phyloP scores from a whole-genome alignment of 2,113 vertebrate species.

The Nestor notabilis region DNA sequence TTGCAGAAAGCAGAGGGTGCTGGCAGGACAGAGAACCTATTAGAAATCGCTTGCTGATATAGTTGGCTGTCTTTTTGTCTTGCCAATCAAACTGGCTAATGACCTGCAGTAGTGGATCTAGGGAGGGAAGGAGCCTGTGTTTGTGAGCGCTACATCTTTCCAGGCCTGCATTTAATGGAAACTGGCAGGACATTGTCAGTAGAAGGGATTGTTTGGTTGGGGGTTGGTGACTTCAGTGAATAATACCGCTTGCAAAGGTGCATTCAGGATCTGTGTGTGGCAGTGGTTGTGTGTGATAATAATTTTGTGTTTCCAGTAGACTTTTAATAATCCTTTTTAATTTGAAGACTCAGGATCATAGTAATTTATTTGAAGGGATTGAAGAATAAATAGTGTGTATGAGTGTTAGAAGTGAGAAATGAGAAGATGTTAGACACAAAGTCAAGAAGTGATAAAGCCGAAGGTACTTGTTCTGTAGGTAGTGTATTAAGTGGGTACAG shows the following conservation, averaged over 20 bases:
- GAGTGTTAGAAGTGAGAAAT: not conserved
- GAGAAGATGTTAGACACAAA: not conserved
- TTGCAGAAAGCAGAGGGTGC: not conserved
- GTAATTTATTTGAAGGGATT: not conserved
- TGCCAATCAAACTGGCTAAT: not conserved
- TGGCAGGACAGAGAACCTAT: not conserved
- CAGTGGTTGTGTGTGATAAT: not conserved
- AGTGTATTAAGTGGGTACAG: not conserved
- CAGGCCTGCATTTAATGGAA: not conserved
- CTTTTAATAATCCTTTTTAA: not conserved
- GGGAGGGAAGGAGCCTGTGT: not conserved
- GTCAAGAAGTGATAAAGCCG: not conserved
- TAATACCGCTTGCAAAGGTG: not conserved
- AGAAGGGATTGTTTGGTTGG: not conserved
- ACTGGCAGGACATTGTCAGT: not conserved
- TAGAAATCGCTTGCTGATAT: not conserved
- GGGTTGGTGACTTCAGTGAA: not conserved
- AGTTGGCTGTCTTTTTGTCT: not conserved
- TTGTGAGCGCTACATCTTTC: not conserved
- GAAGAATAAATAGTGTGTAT: not conserved
- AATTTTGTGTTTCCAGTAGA: accelerated
- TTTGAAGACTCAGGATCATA: not conserved
- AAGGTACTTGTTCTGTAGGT: not conserved
- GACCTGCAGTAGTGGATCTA: not conserved
- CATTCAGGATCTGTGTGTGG: not conserved